phyloP scores from a whole-genome alignment of 1,140 invertebrate genomes.

The Hestina assimilis region DNA sequence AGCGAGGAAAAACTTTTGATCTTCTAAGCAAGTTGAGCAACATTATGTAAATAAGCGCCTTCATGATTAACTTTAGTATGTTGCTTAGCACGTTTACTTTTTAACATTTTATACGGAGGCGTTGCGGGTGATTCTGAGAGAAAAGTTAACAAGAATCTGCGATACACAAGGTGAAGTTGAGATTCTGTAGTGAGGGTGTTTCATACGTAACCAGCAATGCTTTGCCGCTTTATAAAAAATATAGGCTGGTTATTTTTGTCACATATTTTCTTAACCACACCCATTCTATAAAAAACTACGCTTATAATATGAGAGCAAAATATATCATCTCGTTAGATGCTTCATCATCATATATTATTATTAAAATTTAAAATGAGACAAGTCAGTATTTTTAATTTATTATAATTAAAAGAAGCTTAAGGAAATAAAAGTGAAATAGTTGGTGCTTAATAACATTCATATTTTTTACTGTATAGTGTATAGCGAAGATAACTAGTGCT shows the following conservation, averaged over 20 bases:
- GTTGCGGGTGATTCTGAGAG: slow-evolving; percentile 5
- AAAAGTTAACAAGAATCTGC: slow-evolving; percentile 9
- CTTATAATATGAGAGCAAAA: too few relatives aligned
- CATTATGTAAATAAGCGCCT: slow-evolving; percentile 43
- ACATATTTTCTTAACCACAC: too few relatives aligned
- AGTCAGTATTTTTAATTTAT: too few relatives aligned
- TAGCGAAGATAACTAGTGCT: too few relatives aligned
- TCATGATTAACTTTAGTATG: slow-evolving; percentile 43
- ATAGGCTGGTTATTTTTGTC: background rate
- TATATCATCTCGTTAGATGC: too few relatives aligned
- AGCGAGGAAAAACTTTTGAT: slow-evolving; percentile 33
- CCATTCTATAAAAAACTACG: too few relatives aligned
- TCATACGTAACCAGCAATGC: background rate
- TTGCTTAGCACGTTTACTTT: slow-evolving; percentile 18
- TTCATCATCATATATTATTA: too few relatives aligned
- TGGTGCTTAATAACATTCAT: too few relatives aligned
- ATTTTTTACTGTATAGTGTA: too few relatives aligned
- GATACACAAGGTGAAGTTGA: background rate
- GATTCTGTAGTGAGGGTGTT: background rate
- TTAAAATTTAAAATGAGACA: too few relatives aligned
- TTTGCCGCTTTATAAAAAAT: background rate
- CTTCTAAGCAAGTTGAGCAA: slow-evolving; percentile 35
- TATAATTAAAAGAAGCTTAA: too few relatives aligned
- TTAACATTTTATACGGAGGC: slow-evolving; percentile 11
- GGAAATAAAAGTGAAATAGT: too few relatives aligned